Evolutionary conservation across 2,888 invertebrate genomes (phyloP).

Genomic region (Pterobdella sp.): DNA sequence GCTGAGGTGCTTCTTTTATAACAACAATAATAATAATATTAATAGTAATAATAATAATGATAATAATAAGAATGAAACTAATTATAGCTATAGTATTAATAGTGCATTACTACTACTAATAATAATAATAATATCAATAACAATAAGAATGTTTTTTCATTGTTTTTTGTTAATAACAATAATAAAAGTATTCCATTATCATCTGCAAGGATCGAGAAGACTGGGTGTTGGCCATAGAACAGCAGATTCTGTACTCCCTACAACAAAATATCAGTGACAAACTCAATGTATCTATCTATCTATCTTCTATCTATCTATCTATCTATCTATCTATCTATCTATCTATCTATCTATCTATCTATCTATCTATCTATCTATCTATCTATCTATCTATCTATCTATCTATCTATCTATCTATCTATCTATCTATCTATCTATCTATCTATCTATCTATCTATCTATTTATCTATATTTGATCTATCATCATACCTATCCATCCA

Average conservation of each 20-base stretch:
- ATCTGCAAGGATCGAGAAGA: slow-evolving; percentile 71
- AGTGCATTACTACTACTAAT: slow-evolving; percentile 14
- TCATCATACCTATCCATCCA: background rate
- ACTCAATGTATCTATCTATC: slow-evolving; percentile 46
- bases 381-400: background rate
- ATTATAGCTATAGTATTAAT: slow-evolving; percentile 1
- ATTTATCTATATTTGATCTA: too few relatives aligned
- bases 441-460: background rate
- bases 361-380: background rate
- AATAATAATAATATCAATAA: background rate
- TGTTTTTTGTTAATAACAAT: background rate
- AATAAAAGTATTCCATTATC: background rate
- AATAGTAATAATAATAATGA: slow-evolving; percentile 16
- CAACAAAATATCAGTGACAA: slow-evolving; percentile 61
- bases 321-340: slow-evolving; percentile 30
- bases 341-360: slow-evolving; percentile 9
- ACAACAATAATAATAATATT: slow-evolving; percentile 8
- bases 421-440: slow-evolving; percentile 3
- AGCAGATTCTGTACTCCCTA: slow-evolving; percentile 82
- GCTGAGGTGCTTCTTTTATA: slow-evolving; percentile 8
- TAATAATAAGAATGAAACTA: background rate
- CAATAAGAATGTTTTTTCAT: background rate
- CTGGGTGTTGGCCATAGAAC: slow-evolving; percentile 90
- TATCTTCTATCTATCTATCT: slow-evolving; percentile 9
- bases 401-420: background rate